Evolutionary conservation across 2,888 invertebrate genomes (phyloP).

Genomic region (Tiliacea citrago): DNA sequence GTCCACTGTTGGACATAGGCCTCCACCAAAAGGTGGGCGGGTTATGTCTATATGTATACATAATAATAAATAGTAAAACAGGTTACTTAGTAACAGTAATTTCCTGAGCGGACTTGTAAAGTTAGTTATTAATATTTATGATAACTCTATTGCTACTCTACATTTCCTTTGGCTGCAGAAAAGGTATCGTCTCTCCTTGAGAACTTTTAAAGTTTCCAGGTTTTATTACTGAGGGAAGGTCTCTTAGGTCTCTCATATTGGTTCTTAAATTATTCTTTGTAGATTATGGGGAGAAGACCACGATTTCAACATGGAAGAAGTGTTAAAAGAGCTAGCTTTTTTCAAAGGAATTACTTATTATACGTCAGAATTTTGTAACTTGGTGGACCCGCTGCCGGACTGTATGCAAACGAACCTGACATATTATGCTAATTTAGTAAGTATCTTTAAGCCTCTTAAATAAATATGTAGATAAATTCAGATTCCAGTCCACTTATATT

Average conservation of each 20-base stretch:
- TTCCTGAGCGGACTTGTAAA: not conserved
- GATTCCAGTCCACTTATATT: not conserved
- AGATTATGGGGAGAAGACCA: constrained; percentile 93
- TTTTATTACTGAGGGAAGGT: not conserved
- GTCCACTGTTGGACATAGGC: too few relatives aligned
- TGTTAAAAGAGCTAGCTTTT: constrained; percentile 93
- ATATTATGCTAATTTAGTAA: constrained; percentile 91
- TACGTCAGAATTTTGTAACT: constrained; percentile 92
- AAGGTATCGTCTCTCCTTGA: too few relatives aligned
- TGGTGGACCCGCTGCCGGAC: constrained; percentile 86
- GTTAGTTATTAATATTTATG: not conserved
- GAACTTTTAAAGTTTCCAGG: not conserved
- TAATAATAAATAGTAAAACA: not conserved
- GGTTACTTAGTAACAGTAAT: not conserved
- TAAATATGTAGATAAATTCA: not conserved
- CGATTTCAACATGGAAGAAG: constrained; percentile 94
- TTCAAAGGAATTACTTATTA: constrained; percentile 94
- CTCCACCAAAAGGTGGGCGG: too few relatives aligned
- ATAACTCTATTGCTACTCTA: not conserved
- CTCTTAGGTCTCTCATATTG: not conserved
- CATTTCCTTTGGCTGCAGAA: not conserved
- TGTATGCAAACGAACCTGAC: constrained; percentile 92
- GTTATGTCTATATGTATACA: too few relatives aligned
- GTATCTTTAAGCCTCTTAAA: constrained; percentile 48
- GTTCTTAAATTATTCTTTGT: constrained; percentile 45